Percentiles rank a stretch among this genome's conserved stretches.
These are phyloP conservation scores for Sarcophaga subvicina DNA, from an alignment of 2,888 invertebrate genomes.

Conservation along the genomic window DNA sequence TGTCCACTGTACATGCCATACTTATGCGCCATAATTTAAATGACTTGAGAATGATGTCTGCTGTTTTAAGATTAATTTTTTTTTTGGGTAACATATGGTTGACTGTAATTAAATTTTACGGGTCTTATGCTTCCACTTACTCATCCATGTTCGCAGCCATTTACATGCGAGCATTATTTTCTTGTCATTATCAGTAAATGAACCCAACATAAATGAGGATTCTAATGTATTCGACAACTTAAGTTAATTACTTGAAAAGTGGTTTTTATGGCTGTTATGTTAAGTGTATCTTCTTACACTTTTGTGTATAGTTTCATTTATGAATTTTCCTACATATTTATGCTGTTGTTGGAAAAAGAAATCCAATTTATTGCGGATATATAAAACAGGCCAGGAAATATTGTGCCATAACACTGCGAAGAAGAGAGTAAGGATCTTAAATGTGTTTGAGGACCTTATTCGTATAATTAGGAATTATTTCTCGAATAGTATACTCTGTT, in stretches of 20 bases:
- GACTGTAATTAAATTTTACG: neutral
- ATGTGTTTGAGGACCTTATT: too few relatives aligned
- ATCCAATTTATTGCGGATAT: too few relatives aligned
- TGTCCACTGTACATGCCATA: too few relatives aligned
- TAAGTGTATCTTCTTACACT: too few relatives aligned
- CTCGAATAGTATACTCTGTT: too few relatives aligned
- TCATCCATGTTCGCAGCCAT: neutral
- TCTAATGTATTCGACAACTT: neutral
- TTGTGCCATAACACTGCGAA: too few relatives aligned
- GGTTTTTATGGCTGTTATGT: neutral
- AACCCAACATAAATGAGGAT: neutral
- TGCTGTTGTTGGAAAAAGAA: too few relatives aligned
- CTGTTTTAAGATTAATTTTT: neutral
- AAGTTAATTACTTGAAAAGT: conserved; percentile 22
- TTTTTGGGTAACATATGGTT: neutral
- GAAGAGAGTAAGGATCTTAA: too few relatives aligned
- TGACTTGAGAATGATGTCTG: neutral
- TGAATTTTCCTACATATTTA: too few relatives aligned
- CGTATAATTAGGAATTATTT: too few relatives aligned
- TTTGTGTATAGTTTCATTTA: too few relatives aligned
- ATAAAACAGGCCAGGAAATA: too few relatives aligned
- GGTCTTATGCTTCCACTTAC: neutral
- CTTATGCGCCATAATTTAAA: neutral
- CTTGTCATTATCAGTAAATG: neutral
- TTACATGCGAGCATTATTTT: neutral